Conservation (phyloP, 2,113 vertebrate genomes). For the Taurulus bubalis region DNA sequence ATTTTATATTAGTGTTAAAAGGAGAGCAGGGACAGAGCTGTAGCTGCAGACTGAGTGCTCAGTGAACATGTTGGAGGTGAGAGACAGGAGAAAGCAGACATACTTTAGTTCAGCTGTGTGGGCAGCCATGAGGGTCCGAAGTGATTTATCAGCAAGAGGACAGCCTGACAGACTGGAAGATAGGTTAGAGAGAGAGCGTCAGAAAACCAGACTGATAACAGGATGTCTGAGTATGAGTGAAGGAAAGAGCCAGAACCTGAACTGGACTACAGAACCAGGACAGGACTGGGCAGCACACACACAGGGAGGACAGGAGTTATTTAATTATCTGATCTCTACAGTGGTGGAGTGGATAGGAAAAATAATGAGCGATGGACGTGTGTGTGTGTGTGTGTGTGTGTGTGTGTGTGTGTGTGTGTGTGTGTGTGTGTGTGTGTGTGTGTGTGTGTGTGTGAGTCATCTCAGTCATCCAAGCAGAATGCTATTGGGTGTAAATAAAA, state of each 20-base stretch:
- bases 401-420: not conserved
- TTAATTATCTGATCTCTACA: not conserved
- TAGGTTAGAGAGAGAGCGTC: constrained; percentile 71
- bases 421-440: not conserved
- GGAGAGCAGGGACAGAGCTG: constrained; percentile 60
- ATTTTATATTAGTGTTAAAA: constrained; percentile 27
- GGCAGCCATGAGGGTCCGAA: constrained; percentile 99
- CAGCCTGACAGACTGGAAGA: constrained; percentile 99
- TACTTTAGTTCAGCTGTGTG: constrained; percentile 99
- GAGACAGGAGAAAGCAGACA: constrained; percentile 88
- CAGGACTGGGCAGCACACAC: constrained; percentile 42
- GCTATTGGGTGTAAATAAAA: constrained; percentile 4
- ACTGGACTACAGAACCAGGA: constrained; percentile 46
- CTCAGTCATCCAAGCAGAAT: not conserved
- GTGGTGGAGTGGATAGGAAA: not conserved
- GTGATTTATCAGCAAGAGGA: constrained; percentile 99
- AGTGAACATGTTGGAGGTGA: constrained; percentile 69
- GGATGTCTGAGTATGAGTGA: constrained; percentile 54
- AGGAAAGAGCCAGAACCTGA: constrained; percentile 50
- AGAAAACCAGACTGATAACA: constrained; percentile 70
- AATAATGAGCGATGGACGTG: not conserved
- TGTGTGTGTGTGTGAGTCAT: not conserved
- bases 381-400: not conserved
- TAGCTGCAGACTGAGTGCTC: constrained; percentile 49
- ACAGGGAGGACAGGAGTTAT: constrained; percentile 9